Evolutionary conservation across 2,888 invertebrate genomes (phyloP), one percentile per base, ranked within the genome.

Genomic region (Coelopa pilipes): DNA sequence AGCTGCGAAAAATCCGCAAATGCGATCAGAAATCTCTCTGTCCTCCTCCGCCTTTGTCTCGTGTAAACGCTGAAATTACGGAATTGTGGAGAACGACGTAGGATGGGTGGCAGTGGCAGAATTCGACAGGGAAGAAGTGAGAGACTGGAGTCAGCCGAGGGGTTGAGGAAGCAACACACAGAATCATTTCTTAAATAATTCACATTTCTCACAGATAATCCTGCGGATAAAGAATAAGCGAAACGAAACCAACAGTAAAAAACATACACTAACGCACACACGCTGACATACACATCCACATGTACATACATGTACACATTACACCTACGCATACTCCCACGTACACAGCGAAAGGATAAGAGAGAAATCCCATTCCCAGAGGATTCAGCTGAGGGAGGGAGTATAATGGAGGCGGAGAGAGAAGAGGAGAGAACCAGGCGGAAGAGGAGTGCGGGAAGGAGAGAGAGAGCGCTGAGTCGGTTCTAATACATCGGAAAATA

Each of bases 171-270:
- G 34, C 4, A 34, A 34, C 34, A 34, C 34, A 34, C 34, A 34
- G 7, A 34, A 34, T 34, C 34, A 34, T 59, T 59, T 59, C 24
- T 13, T 10, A 13, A 21, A 24, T 24, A 59, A 59, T 24, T 59
- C 57, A 59, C 24, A 59, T 59, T 19, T 19, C 57, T 59, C 57
- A 59, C 21, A 59, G 21, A 59, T 59, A 59, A 59, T 59, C 57
- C 57, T 59, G 17, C 24, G 57, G 57, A 59, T 59, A 21, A 59
- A 24, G 21, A 19, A 59, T 17, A 34, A 34, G 34, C 34, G 34
- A 34, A 34, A 34, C 34, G 34, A 34, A 34, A 34, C 62, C 62
- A 34, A 62, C 24, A 34, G 57, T 59, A 59, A 24, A 62, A 21
- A n/a, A n/a, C n/a, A n/a, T n/a, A n/a, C n/a, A 62, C 62, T 12